Evolutionary conservation across 2,888 invertebrate genomes (phyloP), one percentile per base, ranked within the genome.

Genomic region (Aleiodes alternator): DNA sequence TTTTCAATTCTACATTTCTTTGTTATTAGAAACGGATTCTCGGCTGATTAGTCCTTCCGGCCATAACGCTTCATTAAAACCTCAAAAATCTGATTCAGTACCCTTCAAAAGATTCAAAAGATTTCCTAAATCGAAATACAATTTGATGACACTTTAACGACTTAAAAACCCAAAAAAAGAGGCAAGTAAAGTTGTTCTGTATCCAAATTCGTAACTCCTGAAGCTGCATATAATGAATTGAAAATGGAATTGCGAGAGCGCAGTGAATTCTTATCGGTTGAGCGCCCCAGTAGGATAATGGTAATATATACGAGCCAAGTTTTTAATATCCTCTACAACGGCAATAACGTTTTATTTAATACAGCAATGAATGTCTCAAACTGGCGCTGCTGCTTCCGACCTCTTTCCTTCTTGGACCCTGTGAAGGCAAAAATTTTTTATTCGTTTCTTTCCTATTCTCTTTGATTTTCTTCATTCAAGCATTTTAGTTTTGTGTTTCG

Each of bases 271-370:
- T 69, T 74, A 64, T 64, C 64, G 64, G 43, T 43, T 48, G 64
- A 64, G 64, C 64, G 64, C 43, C 48, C 64, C 64, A 29, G 16
- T 48, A 16, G 64, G 64, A 64, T 64, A 64, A 64, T 69, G 61
- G 64, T 64, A 77, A 55, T 64, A 51, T 51, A 72, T 69, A 68
- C 69, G 64, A 72, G 69, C 59, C 72, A 72, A 70, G 69, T 78
- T 80, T 79, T 78, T 73, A 76, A 79, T 77, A 80, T 79, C 73
- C 74, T 77, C 77, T 71, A 77, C 74, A 76, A 74, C 72, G 70
- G 77, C 69, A 76, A 78, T 78, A 72, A 80, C 76, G 76, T 66
- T 77, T 79, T 72, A 75, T 80, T 76, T 76, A 76, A 77, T 76
- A 73, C 69, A 48, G 68, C 79, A 55, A 77, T 74, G 77, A 77